Base-by-base conservation (phyloP, 2,888 invertebrate species). In the Erebia epiphron region DNA sequence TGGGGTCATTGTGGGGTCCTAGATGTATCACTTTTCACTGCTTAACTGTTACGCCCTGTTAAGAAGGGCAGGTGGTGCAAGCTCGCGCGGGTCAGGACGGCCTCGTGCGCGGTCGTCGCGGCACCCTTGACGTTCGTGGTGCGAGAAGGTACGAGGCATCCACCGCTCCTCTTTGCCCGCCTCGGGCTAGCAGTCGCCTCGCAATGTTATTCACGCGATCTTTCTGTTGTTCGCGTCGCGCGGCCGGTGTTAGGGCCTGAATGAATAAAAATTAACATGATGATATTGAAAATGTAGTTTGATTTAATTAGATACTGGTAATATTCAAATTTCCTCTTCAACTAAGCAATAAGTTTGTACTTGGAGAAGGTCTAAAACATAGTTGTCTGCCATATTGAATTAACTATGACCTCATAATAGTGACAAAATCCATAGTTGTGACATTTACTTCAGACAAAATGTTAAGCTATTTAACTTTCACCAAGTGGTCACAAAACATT, bases 131-230 rank as follows among this genome's bases (percentile, higher is more conserved):
- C 67, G 78, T 77, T 67, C 86, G 82, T 76, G 86, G 84, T 73
- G 87, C 85, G 65, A 90, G 85, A 75, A 90, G 82, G 83, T 91
- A 90, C 1, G 90, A 89, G 0, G 90, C 90, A 84, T 90, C 90
- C 52, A 88, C 82, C 7, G 88, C 76, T 5, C 77, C 77, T 64
- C 86, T 80, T 50, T 78, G 71, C 1, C 82, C 85, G 75, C 83
- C 87, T 65, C 85, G 84, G 8, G 86, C 79, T 43, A 92, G 83
- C 77, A 92, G 81, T 0, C 87, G 84, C 57, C 90, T 84, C 70
- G 90, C 92, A 77, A 92, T 90, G 75, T 75, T 76, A 84, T 92
- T 92, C 69, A 92, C 90, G 69, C 91, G 90, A 77, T 88, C 90
- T 79, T 87, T 87, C 77, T 89, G 88, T 57, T 79, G 81, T 70